Conservation (phyloP, 2,113 vertebrate genomes). For the Otolemur garnettii region DNA sequence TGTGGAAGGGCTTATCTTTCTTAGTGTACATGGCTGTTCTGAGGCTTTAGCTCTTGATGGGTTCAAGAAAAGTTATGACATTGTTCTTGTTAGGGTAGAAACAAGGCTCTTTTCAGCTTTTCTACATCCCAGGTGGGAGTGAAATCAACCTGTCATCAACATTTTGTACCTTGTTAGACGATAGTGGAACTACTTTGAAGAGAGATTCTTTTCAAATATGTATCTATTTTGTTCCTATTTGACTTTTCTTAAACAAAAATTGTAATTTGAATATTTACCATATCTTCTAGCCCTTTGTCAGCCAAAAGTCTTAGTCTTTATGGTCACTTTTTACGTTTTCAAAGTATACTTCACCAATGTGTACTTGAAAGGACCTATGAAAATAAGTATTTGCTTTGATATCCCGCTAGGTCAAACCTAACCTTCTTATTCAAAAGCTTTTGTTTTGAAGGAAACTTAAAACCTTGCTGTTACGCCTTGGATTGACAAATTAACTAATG, state of each 20-base stretch:
- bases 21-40: background rate
- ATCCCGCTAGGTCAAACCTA: background rate
- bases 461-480: background rate
- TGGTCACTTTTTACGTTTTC: background rate
- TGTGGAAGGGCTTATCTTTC: background rate
- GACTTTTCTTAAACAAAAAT: background rate
- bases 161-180: background rate
- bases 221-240: background rate
- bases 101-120: background rate
- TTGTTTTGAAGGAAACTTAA: constrained; percentile 36
- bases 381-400: constrained; percentile 16
- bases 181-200: background rate
- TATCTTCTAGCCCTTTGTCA: background rate
- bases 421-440: background rate
- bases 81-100: background rate
- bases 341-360: background rate
- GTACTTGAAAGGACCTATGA: background rate
- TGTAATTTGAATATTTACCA: background rate
- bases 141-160: background rate
- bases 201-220: constrained; percentile 16
- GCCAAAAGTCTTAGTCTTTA: background rate
- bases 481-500: background rate
- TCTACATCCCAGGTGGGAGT: background rate
- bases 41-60: background rate
- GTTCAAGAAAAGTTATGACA: background rate